Evolutionary conservation across 2,113 vertebrate species (phyloP).

Genomic region (Laterallus jamaicensis): DNA sequence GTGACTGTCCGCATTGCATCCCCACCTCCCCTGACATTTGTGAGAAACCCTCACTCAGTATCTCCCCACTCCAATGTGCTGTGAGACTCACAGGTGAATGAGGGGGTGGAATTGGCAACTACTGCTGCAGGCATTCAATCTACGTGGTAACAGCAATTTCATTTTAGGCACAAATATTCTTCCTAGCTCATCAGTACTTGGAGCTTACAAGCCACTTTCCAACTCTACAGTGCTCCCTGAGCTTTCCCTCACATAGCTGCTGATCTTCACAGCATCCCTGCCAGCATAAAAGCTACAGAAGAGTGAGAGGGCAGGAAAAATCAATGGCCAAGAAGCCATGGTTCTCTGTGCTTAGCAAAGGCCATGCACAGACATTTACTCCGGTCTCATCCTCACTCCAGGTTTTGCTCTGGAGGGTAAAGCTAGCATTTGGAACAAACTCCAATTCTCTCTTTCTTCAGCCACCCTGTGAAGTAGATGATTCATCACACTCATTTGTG

Average conservation of each 20-base stretch:
- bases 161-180: neutral
- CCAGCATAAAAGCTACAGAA: neutral
- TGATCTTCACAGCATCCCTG: neutral
- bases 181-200: neutral
- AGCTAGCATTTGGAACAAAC: neutral
- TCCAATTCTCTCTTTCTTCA: neutral
- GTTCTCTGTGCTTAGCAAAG: neutral
- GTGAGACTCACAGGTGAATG: neutral
- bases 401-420: neutral
- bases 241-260: neutral
- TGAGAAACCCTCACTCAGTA: neutral
- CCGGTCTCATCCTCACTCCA: neutral
- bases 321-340: fast-evolving
- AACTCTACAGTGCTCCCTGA: neutral
- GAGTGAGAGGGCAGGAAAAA: neutral
- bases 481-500: neutral
- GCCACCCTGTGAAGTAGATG: neutral
- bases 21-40: neutral
- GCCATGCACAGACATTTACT: neutral
- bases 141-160: neutral
- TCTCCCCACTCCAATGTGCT: neutral
- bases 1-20: neutral
- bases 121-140: neutral
- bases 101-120: neutral
- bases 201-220: neutral